Conservation (phyloP, 2,113 vertebrate genomes). For the Sturnus vulgaris region DNA sequence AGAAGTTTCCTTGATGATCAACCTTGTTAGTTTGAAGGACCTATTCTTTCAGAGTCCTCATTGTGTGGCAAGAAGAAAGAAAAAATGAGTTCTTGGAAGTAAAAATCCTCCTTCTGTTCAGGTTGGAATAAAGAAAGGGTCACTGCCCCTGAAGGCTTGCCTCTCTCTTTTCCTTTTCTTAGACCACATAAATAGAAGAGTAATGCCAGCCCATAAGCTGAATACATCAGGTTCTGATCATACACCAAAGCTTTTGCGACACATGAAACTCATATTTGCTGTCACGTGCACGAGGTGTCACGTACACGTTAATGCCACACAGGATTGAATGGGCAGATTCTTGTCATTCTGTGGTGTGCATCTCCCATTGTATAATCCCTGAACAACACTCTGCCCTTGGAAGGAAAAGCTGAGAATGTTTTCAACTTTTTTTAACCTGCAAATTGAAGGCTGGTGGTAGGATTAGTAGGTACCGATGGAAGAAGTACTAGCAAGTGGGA, state of each 20-base stretch:
- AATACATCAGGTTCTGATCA: slow-evolving; percentile 36
- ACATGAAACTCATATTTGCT: not conserved
- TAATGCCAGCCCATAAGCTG: not conserved
- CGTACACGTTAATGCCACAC: accelerated
- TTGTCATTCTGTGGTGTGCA: not conserved
- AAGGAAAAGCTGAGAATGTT: not conserved
- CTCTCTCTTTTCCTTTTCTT: slow-evolving; percentile 30
- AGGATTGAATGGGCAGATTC: not conserved
- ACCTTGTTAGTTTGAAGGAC: slow-evolving; percentile 38
- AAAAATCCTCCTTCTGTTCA: slow-evolving; percentile 44
- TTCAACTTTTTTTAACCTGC: not conserved
- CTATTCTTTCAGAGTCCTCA: not conserved
- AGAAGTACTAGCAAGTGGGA: not conserved
- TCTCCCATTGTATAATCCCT: not conserved
- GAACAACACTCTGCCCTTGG: not conserved
- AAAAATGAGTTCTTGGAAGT: slow-evolving; percentile 43
- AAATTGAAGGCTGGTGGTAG: not conserved
- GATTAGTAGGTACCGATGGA: not conserved
- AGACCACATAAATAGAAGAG: slow-evolving; percentile 43
- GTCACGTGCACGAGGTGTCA: not conserved
- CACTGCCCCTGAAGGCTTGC: slow-evolving; percentile 17
- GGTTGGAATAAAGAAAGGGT: slow-evolving; percentile 54
- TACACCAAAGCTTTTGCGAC: slow-evolving; percentile 7
- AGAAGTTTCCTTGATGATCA: slow-evolving; percentile 50
- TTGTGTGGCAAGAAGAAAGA: slow-evolving; percentile 40